phyloP scores from a whole-genome alignment of 2,888 invertebrate genomes.

The Rhodophaea formosa region DNA sequence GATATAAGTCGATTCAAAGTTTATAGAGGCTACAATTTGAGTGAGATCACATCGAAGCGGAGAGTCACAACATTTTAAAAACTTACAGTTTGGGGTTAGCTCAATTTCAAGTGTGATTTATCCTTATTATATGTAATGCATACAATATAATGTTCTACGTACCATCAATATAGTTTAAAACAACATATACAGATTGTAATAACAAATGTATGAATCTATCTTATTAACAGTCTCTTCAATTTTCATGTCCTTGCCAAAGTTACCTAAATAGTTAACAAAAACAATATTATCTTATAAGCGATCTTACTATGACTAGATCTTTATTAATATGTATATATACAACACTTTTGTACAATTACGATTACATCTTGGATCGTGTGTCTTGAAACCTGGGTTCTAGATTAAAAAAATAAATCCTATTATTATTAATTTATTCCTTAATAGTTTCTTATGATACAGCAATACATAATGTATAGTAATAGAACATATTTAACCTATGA shows the following conservation, averaged over 20 bases:
- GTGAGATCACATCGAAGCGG: no score
- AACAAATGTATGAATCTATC: conserved; percentile 7
- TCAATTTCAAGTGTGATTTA: no score
- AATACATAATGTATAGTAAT: background rate
- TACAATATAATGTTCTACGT: no score
- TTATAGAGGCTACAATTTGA: no score
- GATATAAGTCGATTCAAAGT: no score
- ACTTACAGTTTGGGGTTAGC: no score
- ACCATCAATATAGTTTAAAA: no score
- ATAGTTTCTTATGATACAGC: background rate
- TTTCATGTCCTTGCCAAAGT: conserved; percentile 25
- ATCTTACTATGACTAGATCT: conserved; percentile 28
- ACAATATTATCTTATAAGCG: conserved; percentile 29
- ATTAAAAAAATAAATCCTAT: conserved; percentile 70
- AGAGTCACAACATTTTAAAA: no score
- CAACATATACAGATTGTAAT: background rate
- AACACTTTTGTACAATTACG: conserved; percentile 39
- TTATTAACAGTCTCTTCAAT: conserved; percentile 28
- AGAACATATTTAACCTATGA: background rate
- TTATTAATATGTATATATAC: conserved; percentile 45
- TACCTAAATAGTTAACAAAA: conserved; percentile 29
- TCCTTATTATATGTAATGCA: no score
- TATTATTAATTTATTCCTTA: conserved; percentile 27
- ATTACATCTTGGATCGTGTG: conserved; percentile 47
- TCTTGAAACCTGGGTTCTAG: conserved; percentile 57